Base-by-base conservation (phyloP, 2,797 vertebrate genomes). In the Sparus aurata region DNA sequence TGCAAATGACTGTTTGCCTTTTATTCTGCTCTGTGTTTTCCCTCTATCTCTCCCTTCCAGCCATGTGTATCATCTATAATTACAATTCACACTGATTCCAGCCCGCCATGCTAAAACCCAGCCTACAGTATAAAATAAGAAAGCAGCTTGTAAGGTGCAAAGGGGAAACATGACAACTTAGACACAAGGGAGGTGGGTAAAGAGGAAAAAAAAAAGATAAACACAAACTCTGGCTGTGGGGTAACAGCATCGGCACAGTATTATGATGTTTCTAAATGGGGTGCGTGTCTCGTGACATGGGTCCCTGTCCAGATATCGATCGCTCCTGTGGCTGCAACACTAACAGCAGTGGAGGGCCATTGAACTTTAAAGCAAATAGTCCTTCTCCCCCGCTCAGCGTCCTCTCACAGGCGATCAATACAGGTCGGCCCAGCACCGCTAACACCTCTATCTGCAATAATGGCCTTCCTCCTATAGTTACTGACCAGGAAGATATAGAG, bases 261-360 rank as follows among this genome's bases (percentile, higher is more conserved):
- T 95, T 95, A 95, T 94, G 93, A 95, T 94, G 93, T 95, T 93
- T 95, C 94, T 93, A 95, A 95, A 95, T 89, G 92, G 93, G 91
- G 90, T 95, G 93, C 82, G 85, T 93, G 93, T 92, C 86, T 94
- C 79, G 85, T 94, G 95, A 95, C 94, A 94, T 72, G 88, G 93
- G 81, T 85, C 88, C 85, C 87, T 90, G 92, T 92, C 84, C 85
- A 94, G 94, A 94, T 93, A 94, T 81, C 84, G 90, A 94, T 93
- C 90, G 84, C 69, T 86, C 75, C 94, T 80, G 94, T 90, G 91
- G 83, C 83, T 88, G 81, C 79, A 94, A 94, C 91, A 94, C 90
- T 94, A 95, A 88, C 84, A 95, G 89, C 91, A 92, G 70, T 77
- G 80, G 86, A 95, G 93, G 95, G 85, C 70, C 87, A 93, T 95